Percentiles rank a stretch among this genome's conserved stretches.
These are phyloP conservation scores for Folsomia manolachei DNA, from an alignment of 2,888 invertebrate genomes.

Conservation along the genomic window DNA sequence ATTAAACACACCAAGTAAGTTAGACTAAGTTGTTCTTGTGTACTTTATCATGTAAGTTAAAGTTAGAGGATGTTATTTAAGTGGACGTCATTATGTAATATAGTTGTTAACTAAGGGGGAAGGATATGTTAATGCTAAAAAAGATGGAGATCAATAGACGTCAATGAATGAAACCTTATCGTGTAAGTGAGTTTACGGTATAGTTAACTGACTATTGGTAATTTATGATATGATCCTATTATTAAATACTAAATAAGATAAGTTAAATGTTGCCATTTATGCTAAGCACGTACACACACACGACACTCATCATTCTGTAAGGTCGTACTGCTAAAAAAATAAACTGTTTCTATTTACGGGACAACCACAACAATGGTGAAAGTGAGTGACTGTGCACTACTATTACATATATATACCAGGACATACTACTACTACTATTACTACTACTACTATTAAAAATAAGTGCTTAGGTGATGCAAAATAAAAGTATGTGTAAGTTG, in stretches of 20 bases:
- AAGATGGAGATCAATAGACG: neutral
- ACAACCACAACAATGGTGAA: neutral
- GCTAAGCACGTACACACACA: no score
- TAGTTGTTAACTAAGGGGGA: neutral
- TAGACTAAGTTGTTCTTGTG: neutral
- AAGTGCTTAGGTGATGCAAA: constrained; percentile 14
- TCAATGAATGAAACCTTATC: neutral
- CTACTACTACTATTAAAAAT: neutral
- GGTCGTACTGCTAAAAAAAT: neutral
- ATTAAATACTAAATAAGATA: neutral
- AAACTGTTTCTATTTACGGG: neutral
- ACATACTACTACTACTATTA: constrained; percentile 13
- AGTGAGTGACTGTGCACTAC: neutral
- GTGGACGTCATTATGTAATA: neutral
- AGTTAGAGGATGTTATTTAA: no score
- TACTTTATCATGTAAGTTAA: neutral
- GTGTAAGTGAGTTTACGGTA: neutral
- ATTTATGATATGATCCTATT: neutral
- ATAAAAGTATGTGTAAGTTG: neutral
- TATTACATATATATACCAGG: neutral
- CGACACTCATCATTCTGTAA: neutral
- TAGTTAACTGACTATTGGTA: neutral
- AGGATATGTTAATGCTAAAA: neutral
- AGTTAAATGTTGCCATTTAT: neutral
- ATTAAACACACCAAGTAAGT: neutral